These are phyloP conservation scores for Ciconia stormi DNA, from an alignment of 2,113 vertebrate species.

Conservation along the genomic window DNA sequence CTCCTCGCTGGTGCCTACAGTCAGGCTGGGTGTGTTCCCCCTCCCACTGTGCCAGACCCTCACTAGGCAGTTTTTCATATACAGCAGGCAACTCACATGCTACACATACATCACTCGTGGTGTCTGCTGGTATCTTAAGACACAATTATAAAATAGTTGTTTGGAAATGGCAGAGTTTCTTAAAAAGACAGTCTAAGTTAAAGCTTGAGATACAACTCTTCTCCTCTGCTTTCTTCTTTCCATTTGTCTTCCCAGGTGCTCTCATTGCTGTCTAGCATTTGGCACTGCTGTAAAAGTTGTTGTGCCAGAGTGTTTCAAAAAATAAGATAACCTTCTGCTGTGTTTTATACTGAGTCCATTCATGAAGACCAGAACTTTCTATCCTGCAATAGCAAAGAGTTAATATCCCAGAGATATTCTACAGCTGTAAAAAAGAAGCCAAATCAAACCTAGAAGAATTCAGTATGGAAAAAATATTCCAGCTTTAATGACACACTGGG, in stretches of 20 bases:
- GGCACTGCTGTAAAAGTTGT: background rate
- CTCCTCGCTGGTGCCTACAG: background rate
- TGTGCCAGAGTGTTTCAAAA: background rate
- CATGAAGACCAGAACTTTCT: background rate
- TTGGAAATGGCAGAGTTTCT: background rate
- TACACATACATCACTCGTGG: background rate
- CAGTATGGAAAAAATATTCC: slow-evolving; percentile 22
- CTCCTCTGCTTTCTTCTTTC: background rate
- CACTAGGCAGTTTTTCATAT: background rate
- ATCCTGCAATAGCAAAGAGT: background rate
- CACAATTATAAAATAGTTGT: background rate
- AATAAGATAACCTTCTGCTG: background rate
- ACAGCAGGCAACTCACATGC: background rate
- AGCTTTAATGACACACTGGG: slow-evolving; percentile 3
- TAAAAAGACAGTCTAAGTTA: background rate
- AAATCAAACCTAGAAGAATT: slow-evolving; percentile 2
- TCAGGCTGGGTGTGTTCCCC: background rate
- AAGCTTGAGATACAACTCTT: background rate
- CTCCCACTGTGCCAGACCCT: background rate
- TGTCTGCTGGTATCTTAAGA: background rate
- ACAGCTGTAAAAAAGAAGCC: slow-evolving; percentile 5
- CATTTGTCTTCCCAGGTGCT: background rate
- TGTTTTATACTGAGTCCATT: background rate
- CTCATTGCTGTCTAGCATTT: background rate
- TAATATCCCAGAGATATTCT: background rate